Evolutionary conservation across 2,113 vertebrate genomes (phyloP), one percentile per base, ranked within the genome.

Genomic region (Seriola rivoliana): DNA sequence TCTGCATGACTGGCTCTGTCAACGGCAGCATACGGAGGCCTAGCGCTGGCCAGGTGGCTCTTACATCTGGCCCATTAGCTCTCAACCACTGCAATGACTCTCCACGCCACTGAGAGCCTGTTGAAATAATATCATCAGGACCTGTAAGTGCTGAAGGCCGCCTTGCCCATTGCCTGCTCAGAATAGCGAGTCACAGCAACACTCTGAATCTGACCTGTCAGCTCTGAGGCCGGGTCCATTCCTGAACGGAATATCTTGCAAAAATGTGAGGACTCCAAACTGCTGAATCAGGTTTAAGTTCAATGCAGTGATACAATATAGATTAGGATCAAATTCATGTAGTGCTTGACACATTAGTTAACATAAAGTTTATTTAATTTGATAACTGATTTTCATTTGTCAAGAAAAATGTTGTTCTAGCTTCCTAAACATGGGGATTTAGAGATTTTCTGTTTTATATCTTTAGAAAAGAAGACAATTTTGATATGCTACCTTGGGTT

Each of bases 61-160:
- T 74, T 86, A 88, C 92, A 93, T 90, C 93, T 91, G 93, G 89
- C 72, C 91, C 87, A 92, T 92, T 91, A 89, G 86, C 88, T 91
- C 82, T 81, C 78, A 74, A 79, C 90, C 87, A 86, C 89, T 67
- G 85, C 89, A 62, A 88, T 91, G 91, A 92, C 90, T 90, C 86
- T 89, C 76, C 79, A 81, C 46, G 66, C 82, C 83, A 76, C 73
- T 11, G 73, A 92, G 78, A 92, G 86, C 88, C 88, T 88, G 89
- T 80, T 91, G 87, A 88, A 91, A 87, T 81, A 85, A 93, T 89
- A 88, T 83, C 84, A 87, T 75, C 81, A 85, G 84, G 76, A 88
- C 87, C 85, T 63, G 60, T 62, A 71, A 89, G 79, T 83, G 84
- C 80, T 54, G 74, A 71, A 72, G 76, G 87, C 84, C 74, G n/a